Conservation (phyloP, 2,797 vertebrate genomes). For the Eurystomus glaucurus region DNA sequence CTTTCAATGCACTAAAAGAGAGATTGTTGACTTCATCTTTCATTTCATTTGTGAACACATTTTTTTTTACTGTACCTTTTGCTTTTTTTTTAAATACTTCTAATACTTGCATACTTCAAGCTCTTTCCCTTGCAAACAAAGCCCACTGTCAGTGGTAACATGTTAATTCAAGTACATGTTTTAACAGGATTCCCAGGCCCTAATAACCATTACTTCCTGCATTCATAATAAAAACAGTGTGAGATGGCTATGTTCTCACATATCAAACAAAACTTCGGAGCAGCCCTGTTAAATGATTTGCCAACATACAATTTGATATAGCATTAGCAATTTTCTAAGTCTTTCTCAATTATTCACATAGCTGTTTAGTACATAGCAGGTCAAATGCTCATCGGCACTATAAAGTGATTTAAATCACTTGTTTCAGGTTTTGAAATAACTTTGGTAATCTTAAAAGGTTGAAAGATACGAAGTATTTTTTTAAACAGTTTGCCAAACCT, state of each 20-base stretch:
- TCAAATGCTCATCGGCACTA: background rate
- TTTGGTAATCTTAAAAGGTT: conserved; percentile 1
- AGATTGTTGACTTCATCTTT: background rate
- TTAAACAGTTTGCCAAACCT: conserved; percentile 31
- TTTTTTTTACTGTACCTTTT: background rate
- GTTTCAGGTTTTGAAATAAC: background rate
- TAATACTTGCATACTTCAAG: background rate
- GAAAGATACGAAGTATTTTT: conserved; percentile 26
- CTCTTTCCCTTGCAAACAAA: background rate
- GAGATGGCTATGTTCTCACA: conserved; percentile 58
- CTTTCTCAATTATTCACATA: background rate
- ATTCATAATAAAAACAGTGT: conserved; percentile 56
- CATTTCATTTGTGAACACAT: background rate
- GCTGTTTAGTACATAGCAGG: background rate
- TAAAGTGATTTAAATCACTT: background rate
- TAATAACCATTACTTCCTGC: conserved; percentile 64
- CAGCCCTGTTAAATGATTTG: conserved; percentile 38
- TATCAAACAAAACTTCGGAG: conserved; percentile 64
- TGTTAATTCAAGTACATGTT: conserved; percentile 51
- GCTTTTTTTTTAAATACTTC: background rate
- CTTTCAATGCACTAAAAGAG: background rate
- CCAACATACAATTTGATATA: conserved; percentile 44
- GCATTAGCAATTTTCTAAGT: conserved; percentile 9
- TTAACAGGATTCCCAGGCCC: conserved; percentile 43
- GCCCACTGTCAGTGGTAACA: conserved; percentile 13